Percentiles rank a stretch among this genome's conserved stretches.
These are phyloP conservation scores for Drosophila algonquin DNA, from an alignment of 2,888 invertebrate species.

Conservation along the genomic window DNA sequence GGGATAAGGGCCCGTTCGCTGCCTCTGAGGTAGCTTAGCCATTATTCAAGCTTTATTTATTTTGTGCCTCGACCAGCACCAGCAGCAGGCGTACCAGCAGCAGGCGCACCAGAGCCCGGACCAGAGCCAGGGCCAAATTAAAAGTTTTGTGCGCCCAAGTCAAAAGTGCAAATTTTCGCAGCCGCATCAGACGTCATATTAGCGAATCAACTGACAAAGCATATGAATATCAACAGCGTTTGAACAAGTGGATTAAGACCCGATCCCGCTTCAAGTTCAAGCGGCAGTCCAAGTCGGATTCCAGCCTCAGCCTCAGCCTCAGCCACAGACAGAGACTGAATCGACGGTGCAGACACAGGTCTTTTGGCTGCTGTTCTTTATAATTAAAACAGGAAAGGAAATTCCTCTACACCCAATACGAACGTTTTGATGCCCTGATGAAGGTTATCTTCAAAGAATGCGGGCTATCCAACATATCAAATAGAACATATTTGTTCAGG, in stretches of 20 bases:
- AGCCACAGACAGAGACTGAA: background rate
- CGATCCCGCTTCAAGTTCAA: slow-evolving; percentile 10
- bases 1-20: slow-evolving; percentile 26
- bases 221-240: slow-evolving; percentile 79
- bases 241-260: slow-evolving; percentile 75
- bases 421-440: background rate
- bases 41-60: slow-evolving; percentile 79
- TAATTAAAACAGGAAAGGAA: slow-evolving; percentile 67
- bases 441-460: background rate
- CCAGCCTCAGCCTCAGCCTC: background rate
- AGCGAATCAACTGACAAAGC: slow-evolving; percentile 80
- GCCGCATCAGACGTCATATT: slow-evolving; percentile 79
- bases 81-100: too few relatives aligned
- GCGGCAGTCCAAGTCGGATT: slow-evolving; percentile 10
- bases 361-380: slow-evolving; percentile 44
- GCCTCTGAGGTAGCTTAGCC: slow-evolving; percentile 74
- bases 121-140: slow-evolving; percentile 55
- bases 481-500: background rate
- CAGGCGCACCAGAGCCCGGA: background rate
- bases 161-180: slow-evolving; percentile 79
- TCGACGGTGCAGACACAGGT: slow-evolving; percentile 16
- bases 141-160: slow-evolving; percentile 64
- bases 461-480: too few relatives aligned
- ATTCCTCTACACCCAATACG: background rate
- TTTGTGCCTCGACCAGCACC: slow-evolving; percentile 50